Evolutionary conservation across 1,140 invertebrate genomes (phyloP).

Genomic region (Latrodectus geometricus): DNA sequence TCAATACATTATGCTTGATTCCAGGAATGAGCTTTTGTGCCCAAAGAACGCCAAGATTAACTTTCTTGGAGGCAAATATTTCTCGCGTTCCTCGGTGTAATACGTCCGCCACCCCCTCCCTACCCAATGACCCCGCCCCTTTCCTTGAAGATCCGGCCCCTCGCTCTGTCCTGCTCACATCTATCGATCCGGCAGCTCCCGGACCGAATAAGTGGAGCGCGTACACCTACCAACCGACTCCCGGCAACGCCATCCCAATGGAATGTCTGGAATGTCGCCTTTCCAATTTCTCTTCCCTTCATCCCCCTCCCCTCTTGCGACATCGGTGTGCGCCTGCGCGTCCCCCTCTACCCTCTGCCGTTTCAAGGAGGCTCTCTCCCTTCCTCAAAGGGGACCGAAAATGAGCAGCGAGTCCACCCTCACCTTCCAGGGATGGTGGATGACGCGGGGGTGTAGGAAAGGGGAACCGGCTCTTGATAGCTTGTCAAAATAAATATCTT

Average conservation of each 20-base stretch:
- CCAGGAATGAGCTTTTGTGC: not conserved
- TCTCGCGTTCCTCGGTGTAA: slow-evolving; percentile 33
- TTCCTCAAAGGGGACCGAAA: not conserved
- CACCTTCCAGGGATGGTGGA: slow-evolving; percentile 5
- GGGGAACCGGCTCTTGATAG: slow-evolving; percentile 5
- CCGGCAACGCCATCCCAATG: slow-evolving; percentile 49
- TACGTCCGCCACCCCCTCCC: not conserved
- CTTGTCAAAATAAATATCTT: slow-evolving; percentile 49
- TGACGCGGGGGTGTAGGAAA: not conserved
- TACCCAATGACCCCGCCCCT: not conserved
- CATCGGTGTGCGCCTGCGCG: not conserved
- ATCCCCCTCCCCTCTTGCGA: not conserved
- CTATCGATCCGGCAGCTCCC: not conserved
- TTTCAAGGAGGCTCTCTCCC: not conserved
- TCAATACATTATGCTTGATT: slow-evolving; percentile 29
- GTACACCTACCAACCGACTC: slow-evolving; percentile 49
- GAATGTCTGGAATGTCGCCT: slow-evolving; percentile 46
- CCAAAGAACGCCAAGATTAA: slow-evolving; percentile 19
- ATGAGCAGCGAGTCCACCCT: not conserved
- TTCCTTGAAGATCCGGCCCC: slow-evolving; percentile 8
- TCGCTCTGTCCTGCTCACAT: not conserved
- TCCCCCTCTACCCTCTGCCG: not conserved
- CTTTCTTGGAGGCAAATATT: slow-evolving; percentile 44
- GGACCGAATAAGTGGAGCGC: slow-evolving; percentile 21
- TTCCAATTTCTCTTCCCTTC: not conserved